Conservation (phyloP, 2,797 vertebrate genomes). For the Carcharodon carcharias region DNA sequence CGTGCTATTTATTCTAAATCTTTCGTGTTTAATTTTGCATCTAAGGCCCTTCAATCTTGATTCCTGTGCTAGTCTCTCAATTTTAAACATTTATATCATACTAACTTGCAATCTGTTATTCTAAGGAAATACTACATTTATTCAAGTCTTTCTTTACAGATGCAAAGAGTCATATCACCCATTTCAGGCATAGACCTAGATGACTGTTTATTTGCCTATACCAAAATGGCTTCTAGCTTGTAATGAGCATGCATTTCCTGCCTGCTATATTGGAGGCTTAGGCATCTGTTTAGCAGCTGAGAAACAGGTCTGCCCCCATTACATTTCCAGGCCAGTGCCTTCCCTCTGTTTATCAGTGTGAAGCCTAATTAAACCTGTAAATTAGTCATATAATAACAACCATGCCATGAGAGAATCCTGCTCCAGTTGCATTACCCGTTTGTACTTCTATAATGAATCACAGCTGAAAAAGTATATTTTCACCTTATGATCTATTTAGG, state of each 20-base stretch:
- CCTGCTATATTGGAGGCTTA: not conserved
- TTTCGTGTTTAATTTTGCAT: not conserved
- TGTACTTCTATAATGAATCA: not conserved
- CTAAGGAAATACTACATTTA: not conserved
- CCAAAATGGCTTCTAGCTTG: not conserved
- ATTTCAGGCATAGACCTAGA: not conserved
- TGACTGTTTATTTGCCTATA: not conserved
- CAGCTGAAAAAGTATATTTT: not conserved
- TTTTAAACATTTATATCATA: not conserved
- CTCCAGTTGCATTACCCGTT: not conserved
- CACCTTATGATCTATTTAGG: not conserved
- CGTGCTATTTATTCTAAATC: not conserved
- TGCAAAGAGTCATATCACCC: not conserved
- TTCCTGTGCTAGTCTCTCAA: not conserved
- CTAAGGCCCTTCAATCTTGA: not conserved
- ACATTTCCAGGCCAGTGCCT: not conserved
- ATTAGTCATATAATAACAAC: not conserved
- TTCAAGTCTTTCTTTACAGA: not conserved
- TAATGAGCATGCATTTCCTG: not conserved
- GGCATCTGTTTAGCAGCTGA: not conserved
- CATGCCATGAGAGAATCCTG: not conserved
- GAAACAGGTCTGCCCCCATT: not conserved
- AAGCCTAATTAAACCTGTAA: not conserved
- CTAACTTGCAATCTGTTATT: not conserved
- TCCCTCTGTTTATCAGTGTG: not conserved